Base-by-base conservation (phyloP, 1,140 invertebrate species). In the Trypoxylus dichotomus region DNA sequence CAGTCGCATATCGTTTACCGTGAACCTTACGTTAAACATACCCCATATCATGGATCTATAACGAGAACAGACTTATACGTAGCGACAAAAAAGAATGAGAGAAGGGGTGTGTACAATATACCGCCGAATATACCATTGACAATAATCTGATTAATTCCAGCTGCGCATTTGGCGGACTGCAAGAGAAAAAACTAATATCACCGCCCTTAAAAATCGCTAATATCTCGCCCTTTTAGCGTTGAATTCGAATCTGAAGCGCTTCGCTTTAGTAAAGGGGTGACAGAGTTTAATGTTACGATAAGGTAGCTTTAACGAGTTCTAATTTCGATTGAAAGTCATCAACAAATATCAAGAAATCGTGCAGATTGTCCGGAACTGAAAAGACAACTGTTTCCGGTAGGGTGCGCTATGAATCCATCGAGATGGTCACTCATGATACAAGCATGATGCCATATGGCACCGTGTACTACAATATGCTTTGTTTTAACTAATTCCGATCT, bases 131-230 rank as follows among this genome's bases (percentile, higher is more conserved):
- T 73, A 74, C 41, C 25, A 71, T 75, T 58, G 73, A 77, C 79
- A 80, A 79, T 82, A 82, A 82, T 82, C 81, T 80, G 81, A 82
- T 82, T 80, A 82, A 82, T 82, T 79, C 81, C 81, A 82, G 81
- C 81, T 82, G 81, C 71, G 81, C 81, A 79, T 82, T 80, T 54
- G 77, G 78, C 81, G 77, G 80, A 82, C 80, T 24, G 54, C 6
- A 60, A 60, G 24, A 7, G 13, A 13, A 19, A 24, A 81, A 81
- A 81, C 79, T 80, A 79, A 80, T 76, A 78, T 78, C 74, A 75
- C 32, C 0, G 77, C 79, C 80, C 79, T 81, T 79, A 79, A 80
- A 81, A 80, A 80, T 77, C 54, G 47, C 72, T 75, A 41, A 37
- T 42, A 75, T 25, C 32, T 10, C 47, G 75, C 58, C 47, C 58